phyloP scores from a whole-genome alignment of 2,797 vertebrate species.

The Uromys caudimaculatus region DNA sequence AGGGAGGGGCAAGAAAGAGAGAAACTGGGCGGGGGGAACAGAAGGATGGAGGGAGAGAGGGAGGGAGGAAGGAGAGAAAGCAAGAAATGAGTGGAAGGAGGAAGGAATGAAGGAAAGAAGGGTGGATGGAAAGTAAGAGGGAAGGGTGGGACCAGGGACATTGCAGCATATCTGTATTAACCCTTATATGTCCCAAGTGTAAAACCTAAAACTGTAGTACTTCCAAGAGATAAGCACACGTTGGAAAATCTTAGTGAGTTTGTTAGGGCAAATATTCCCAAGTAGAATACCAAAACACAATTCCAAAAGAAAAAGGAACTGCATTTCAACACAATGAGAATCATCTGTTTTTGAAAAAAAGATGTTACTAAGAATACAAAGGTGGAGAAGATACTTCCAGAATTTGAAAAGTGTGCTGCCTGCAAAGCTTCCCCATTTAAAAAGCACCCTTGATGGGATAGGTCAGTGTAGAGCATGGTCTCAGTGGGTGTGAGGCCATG shows the following conservation, averaged over 20 bases:
- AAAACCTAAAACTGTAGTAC: neutral
- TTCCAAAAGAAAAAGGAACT: neutral
- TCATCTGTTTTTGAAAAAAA: constrained; percentile 5
- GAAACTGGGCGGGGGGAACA: no score
- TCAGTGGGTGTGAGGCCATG: no score
- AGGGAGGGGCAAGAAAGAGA: no score
- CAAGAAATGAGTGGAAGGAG: neutral
- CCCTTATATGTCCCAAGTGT: neutral
- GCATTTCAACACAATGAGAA: neutral
- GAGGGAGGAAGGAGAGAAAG: neutral
- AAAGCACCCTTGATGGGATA: neutral
- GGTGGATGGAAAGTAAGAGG: neutral
- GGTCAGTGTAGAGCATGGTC: neutral
- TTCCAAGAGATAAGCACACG: neutral
- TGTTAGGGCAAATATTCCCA: constrained; percentile 26
- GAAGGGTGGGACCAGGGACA: neutral
- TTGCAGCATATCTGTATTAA: neutral
- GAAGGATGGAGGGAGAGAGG: neutral
- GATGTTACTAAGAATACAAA: neutral
- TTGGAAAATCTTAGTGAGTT: constrained; percentile 6
- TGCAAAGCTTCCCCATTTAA: neutral
- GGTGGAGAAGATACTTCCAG: neutral
- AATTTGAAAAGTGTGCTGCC: neutral
- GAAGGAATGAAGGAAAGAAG: neutral
- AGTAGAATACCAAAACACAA: neutral